Evolutionary conservation across 2,888 invertebrate species (phyloP).

Genomic region (Stegophylla sp.): DNA sequence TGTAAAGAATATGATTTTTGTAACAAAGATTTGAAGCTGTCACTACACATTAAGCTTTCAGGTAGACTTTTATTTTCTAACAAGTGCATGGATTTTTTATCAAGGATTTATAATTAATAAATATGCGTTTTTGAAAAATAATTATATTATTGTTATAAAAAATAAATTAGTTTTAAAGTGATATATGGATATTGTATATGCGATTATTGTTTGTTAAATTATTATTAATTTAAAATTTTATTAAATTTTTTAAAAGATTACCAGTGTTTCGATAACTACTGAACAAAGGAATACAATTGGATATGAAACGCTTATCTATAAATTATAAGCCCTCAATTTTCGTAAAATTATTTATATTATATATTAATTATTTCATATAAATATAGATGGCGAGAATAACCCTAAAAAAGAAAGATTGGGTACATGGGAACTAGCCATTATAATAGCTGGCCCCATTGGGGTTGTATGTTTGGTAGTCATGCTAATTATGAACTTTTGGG

Average conservation of each 20-base stretch:
- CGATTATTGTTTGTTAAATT: not conserved
- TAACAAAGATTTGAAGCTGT: slow-evolving; percentile 69
- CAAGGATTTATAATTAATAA: slow-evolving; percentile 19
- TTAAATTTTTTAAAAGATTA: not conserved
- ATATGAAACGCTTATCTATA: slow-evolving; percentile 12
- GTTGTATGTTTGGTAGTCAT: slow-evolving; percentile 74
- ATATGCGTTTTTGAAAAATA: slow-evolving; percentile 16
- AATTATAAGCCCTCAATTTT: not conserved
- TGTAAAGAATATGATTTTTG: slow-evolving; percentile 81
- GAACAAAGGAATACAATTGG: not conserved
- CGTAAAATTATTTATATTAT: not conserved
- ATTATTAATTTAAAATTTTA: not conserved
- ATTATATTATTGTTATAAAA: not conserved
- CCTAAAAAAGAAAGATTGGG: slow-evolving; percentile 64
- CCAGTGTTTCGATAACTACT: no score
- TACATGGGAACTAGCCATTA: slow-evolving; percentile 72
- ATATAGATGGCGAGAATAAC: slow-evolving; percentile 28
- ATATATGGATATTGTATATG: no score
- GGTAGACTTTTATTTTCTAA: slow-evolving; percentile 52
- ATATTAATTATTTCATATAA: slow-evolving; percentile 2
- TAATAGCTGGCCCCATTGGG: slow-evolving; percentile 74
- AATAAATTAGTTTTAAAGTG: no score
- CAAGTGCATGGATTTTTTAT: slow-evolving; percentile 53
- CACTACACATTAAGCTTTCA: slow-evolving; percentile 62
- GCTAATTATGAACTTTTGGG: slow-evolving; percentile 69